Base-by-base conservation (phyloP, 1,140 invertebrate species). In the Phenacoccus solenopsis region DNA sequence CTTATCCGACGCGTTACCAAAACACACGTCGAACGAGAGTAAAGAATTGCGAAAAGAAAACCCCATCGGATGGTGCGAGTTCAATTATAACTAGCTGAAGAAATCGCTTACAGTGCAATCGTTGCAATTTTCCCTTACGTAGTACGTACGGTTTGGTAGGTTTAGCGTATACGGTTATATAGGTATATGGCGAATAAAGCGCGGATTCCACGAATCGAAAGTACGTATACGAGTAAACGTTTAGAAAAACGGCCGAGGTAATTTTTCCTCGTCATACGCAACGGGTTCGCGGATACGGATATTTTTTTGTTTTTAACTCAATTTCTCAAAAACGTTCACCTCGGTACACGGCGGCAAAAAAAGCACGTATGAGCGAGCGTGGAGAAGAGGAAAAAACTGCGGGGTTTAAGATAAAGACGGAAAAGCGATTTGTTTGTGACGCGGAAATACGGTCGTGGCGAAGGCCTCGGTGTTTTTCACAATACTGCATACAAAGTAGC, bases 241-340 rank as follows among this genome's bases (percentile, higher is more conserved):
- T 38, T n/a, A n/a, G 32, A 10, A 24, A 64, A 64, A 64, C 22
- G 25, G 25, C 25, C 20, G 56, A 7, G 5, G 22, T 64, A 64
- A 64, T 64, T 64, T 64, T 64, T 64, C 59, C 9, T 64, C 59
- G 59, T 64, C 59, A 64, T 64, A 64, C 59, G 59, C 59, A 64
- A 64, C 25, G 25, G 59, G 10, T 64, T 64, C 25, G 32, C 22
- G 25, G 38, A 49, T 16, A 49, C n/a, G n/a, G n/a, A n/a, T n/a
- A n/a, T n/a, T n/a, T 49, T 49, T 49, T 49, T 49, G 20, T 49
- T 49, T 49, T 49, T 16, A 49, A 49, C 5, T 49, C 38, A 49
- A 49, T 49, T 49, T 49, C 38, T 49, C 38, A 49, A 49, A n/a
- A n/a, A n/a, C n/a, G n/a, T n/a, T n/a, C n/a, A n/a, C n/a, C n/a